These are phyloP conservation scores for Tricholauxania praeusta DNA, from an alignment of 2,888 invertebrate species.

Conservation along the genomic window DNA sequence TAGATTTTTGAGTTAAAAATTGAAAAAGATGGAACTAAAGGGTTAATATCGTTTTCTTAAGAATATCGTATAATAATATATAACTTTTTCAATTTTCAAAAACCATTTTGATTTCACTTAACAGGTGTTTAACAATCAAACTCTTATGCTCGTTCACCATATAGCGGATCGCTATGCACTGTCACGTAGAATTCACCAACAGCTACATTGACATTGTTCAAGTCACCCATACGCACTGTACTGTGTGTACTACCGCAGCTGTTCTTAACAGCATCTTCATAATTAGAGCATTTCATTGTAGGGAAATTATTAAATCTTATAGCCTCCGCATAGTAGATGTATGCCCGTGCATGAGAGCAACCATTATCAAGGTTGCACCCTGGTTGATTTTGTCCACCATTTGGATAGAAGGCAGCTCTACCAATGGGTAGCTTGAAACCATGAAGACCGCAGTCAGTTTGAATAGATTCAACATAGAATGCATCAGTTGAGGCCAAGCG, in stretches of 20 bases:
- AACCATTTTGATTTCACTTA: too few relatives aligned
- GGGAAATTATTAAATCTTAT: slow-evolving; percentile 55
- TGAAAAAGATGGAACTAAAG: too few relatives aligned
- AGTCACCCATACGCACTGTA: slow-evolving; percentile 53
- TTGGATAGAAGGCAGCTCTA: slow-evolving; percentile 70
- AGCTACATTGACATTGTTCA: slow-evolving; percentile 42
- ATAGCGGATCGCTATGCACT: slow-evolving; percentile 53
- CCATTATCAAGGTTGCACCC: slow-evolving; percentile 67
- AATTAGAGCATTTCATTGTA: slow-evolving; percentile 49
- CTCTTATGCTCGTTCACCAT: slow-evolving; percentile 39
- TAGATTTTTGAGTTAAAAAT: too few relatives aligned
- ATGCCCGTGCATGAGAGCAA: slow-evolving; percentile 67
- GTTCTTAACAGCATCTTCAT: slow-evolving; percentile 47
- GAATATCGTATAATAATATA: too few relatives aligned
- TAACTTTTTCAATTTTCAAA: too few relatives aligned
- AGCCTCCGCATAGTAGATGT: slow-evolving; percentile 66
- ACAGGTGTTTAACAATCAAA: too few relatives aligned
- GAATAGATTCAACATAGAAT: slow-evolving; percentile 56
- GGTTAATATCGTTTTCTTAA: too few relatives aligned
- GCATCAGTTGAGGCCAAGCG: slow-evolving; percentile 54
- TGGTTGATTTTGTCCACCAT: slow-evolving; percentile 70
- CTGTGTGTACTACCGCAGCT: slow-evolving; percentile 46
- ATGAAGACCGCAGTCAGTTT: slow-evolving; percentile 54
- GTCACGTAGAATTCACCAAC: slow-evolving; percentile 55
- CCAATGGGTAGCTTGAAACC: slow-evolving; percentile 58